Conservation (phyloP, 2,113 vertebrate species). For the Oxyruncus cristatus region DNA sequence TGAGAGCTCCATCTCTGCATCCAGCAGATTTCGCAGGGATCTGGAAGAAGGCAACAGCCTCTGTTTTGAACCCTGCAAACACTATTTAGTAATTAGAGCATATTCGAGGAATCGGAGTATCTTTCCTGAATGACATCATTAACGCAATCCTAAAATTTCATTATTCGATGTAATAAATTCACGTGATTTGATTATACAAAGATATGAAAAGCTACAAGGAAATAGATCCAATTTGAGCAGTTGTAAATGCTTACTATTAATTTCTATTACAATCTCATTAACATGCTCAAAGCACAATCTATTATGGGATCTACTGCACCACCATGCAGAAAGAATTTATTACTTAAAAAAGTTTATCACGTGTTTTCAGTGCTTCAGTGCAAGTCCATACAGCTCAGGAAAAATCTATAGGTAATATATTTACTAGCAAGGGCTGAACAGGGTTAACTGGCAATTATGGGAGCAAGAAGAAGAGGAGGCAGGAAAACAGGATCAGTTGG, state of each 20-base stretch:
- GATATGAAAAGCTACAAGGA: neutral
- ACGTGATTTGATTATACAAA: neutral
- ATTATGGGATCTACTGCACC: neutral
- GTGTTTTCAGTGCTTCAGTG: neutral
- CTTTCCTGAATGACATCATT: neutral
- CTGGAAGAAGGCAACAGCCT: conserved; percentile 67
- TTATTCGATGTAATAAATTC: neutral
- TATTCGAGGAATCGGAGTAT: neutral
- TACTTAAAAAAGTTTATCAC: neutral
- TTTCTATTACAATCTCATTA: neutral
- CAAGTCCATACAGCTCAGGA: neutral
- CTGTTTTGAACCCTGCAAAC: neutral
- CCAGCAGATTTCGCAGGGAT: conserved; percentile 90
- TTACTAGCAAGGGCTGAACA: neutral
- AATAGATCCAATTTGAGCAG: neutral
- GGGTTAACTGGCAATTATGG: neutral
- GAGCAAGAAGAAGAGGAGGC: neutral
- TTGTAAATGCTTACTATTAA: neutral
- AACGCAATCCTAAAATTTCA: neutral
- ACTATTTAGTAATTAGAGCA: neutral
- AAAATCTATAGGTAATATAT: neutral
- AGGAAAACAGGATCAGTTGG: neutral
- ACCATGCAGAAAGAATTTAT: neutral
- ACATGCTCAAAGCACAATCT: neutral
- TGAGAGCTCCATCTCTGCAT: conserved; percentile 97